Base-by-base conservation (phyloP, 2,113 vertebrate genomes). In the Crotalus viridis region DNA sequence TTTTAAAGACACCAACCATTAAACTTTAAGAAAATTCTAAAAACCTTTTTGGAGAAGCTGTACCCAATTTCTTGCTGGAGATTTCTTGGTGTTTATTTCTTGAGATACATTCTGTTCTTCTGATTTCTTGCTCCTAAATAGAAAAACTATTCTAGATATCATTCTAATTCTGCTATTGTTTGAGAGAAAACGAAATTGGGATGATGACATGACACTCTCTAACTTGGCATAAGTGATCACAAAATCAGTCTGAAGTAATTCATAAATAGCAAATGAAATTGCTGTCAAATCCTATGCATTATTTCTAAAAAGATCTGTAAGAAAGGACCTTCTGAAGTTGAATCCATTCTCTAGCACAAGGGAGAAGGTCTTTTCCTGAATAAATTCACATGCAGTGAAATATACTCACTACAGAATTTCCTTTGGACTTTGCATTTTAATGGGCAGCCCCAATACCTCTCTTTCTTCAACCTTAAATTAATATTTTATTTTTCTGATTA, bases 191-290 rank as follows among this genome's bases (percentile, higher is more conserved):
- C 3, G 1, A 26, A 28, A 55, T 64, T 26, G 52, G 64, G 89
- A 94, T 22, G 52, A 21, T 2, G 22, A 12, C 3, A 12, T 52
- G 39, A 22, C 24, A 39, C 21, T 52, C 12, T n/a, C 1, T n/a
- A 69, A 69, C 4, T 33, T 69, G 64, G 64, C 12, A n/a, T 69
- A n/a, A 69, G 28, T 0, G 1, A 69, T 69, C 28, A 33, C 28
- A 15, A 69, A n/a, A 69, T 28, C 61, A n/a, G 10, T n/a, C 59
- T 54, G 93, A 56, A 90, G 13, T 89, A 88, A 3, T 55, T 88
- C 52, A 19, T 92, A 92, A 51, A 95, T 56, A 33, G 89, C 3
- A 10, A 52, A 52, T 33, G 26, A n/a, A 90, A 90, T 33, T 90
- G 7, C 26, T 39, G n/a, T 21, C 9, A 22, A 52, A 90, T 69